These are phyloP conservation scores for Rutpela maculata DNA, from an alignment of 2,888 invertebrate genomes.

Conservation along the genomic window DNA sequence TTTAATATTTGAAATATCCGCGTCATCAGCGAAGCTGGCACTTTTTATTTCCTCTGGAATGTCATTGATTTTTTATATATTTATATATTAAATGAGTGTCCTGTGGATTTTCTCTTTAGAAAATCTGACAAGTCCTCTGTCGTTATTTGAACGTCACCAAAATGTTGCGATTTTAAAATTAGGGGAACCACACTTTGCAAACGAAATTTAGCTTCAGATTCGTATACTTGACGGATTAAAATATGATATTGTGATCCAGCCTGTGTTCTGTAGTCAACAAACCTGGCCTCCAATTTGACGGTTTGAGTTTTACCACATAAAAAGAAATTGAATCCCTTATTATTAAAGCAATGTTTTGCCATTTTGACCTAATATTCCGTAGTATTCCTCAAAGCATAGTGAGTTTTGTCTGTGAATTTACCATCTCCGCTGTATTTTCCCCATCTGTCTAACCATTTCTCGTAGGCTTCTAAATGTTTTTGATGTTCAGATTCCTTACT, in stretches of 20 bases:
- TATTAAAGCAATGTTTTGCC: not conserved
- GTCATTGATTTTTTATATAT: no score
- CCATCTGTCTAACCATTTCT: not conserved
- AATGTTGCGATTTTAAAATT: not conserved
- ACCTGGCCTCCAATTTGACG: not conserved
- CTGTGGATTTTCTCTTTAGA: not conserved
- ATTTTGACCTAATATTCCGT: constrained; percentile 29
- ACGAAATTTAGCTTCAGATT: constrained; percentile 7
- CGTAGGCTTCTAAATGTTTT: not conserved
- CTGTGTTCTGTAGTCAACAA: not conserved
- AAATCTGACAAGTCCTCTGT: not conserved
- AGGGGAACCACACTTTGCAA: constrained; percentile 11
- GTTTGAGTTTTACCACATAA: constrained; percentile 1
- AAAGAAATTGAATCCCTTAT: not conserved
- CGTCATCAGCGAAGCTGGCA: no score
- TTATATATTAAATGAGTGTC: no score
- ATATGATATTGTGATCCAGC: constrained; percentile 16
- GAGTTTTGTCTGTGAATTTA: constrained; percentile 31
- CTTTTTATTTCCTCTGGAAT: no score
- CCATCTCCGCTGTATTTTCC: constrained; percentile 8
- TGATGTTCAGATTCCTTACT: not conserved
- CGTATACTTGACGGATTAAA: not conserved
- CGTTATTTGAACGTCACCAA: not conserved
- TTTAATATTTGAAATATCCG: no score
- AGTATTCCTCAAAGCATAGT: constrained; percentile 11